phyloP scores from a whole-genome alignment of 1,140 invertebrate genomes.

The Dreissena rostriformis region DNA sequence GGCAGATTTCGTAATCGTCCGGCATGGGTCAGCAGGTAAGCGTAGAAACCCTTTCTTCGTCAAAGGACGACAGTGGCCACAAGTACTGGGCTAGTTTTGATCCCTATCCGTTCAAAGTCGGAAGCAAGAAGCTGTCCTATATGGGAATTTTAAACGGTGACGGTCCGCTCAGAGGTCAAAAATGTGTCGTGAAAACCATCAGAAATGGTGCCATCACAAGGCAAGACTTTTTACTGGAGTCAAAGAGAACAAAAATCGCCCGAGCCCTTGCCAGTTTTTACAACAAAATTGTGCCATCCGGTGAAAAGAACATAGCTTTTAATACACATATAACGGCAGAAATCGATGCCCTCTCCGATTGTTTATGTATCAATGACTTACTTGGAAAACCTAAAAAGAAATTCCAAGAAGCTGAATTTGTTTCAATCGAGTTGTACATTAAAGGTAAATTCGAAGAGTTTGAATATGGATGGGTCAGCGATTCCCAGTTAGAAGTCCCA shows the following conservation, averaged over 20 bases:
- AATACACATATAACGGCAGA: conserved; percentile 51
- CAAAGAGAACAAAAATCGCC: conserved; percentile 18
- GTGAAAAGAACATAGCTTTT: conserved; percentile 28
- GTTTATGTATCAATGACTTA: conserved; percentile 50
- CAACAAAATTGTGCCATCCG: conserved; percentile 11
- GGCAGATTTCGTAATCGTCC: background rate
- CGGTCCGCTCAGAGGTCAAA: conserved; percentile 49
- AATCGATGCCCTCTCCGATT: conserved; percentile 56
- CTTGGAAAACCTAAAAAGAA: conserved; percentile 54
- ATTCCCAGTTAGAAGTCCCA: conserved; percentile 4
- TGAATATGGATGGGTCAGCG: conserved; percentile 40
- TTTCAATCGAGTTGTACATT: conserved; percentile 54
- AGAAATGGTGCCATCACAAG: conserved; percentile 31
- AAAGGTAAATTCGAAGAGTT: conserved; percentile 49
- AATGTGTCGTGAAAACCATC: conserved; percentile 53
- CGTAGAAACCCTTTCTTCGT: conserved; percentile 51
- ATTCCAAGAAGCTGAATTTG: conserved; percentile 45
- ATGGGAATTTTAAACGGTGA: conserved; percentile 55
- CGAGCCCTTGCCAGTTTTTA: conserved; percentile 25
- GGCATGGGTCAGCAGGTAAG: conserved; percentile 52
- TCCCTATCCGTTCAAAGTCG: conserved; percentile 55
- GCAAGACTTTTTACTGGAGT: conserved; percentile 21
- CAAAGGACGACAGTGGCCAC: conserved; percentile 42
- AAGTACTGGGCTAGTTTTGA: conserved; percentile 60
- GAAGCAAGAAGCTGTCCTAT: conserved; percentile 48